Percentiles rank a stretch among this genome's conserved stretches.
phyloP scores from a whole-genome alignment of 2,113 vertebrate genomes.

The Asarcornis scutulata region DNA sequence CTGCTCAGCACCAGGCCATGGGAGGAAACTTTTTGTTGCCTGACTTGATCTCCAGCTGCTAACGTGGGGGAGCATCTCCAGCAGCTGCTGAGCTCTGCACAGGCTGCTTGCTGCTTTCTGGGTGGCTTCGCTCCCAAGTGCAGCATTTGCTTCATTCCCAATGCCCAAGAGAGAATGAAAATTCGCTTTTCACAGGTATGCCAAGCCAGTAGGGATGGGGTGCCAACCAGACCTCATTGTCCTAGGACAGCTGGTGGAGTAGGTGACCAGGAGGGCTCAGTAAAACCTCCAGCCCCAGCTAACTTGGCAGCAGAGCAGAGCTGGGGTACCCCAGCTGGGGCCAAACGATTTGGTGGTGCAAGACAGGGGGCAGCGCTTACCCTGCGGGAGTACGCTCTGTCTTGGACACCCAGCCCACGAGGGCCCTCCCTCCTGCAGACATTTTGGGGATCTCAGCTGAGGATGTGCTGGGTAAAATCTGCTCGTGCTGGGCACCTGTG shows the following conservation, averaged over 20 bases:
- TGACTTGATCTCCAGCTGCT: not conserved
- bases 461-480: not conserved
- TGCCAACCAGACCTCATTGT: not conserved
- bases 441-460: not conserved
- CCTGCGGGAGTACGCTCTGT: too few species aligned
- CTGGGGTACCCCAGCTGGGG: not conserved
- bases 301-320: not conserved
- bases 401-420: not conserved
- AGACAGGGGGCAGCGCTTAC: not conserved
- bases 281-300: not conserved
- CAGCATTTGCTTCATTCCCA: not conserved
- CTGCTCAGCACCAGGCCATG: not conserved
- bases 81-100: not conserved
- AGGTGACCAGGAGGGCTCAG: not conserved
- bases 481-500: not conserved
- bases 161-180: not conserved
- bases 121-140: not conserved
- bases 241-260: not conserved
- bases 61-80: not conserved
- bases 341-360: not conserved
- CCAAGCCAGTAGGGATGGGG: not conserved
- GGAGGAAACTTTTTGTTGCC: not conserved
- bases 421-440: not conserved
- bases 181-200: not conserved
- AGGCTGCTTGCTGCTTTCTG: not conserved